phyloP scores from a whole-genome alignment of 2,797 vertebrate genomes.

The Hyperoplus lanceolatus region DNA sequence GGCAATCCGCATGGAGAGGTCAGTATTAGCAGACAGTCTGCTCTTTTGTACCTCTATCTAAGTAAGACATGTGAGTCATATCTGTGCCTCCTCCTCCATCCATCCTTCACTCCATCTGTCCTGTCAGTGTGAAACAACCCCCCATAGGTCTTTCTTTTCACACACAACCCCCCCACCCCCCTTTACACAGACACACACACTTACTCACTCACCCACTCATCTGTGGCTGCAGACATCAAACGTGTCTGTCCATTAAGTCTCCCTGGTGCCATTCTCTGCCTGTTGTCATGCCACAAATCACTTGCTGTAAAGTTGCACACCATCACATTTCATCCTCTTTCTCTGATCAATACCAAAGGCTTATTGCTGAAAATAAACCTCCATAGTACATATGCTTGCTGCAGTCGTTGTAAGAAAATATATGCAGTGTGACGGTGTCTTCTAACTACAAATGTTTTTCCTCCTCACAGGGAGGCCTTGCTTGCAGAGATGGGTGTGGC shows the following conservation, averaged over 20 bases:
- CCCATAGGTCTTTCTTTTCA: constrained; percentile 24
- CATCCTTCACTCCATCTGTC: constrained; percentile 26
- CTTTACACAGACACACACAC: background rate
- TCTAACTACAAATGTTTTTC: constrained; percentile 4
- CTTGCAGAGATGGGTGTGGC: constrained; percentile 99
- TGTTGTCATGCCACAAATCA: constrained; percentile 37
- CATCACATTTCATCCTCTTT: constrained; percentile 15
- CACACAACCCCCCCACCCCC: constrained; percentile 27
- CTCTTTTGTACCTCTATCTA: constrained; percentile 30
- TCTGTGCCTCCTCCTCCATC: constrained; percentile 8
- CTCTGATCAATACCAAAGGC: constrained; percentile 5
- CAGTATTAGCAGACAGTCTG: constrained; percentile 37
- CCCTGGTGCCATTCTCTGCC: constrained; percentile 52
- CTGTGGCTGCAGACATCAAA: constrained; percentile 51
- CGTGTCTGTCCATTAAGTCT: constrained; percentile 41
- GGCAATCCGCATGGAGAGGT: constrained; percentile 99
- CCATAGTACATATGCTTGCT: background rate
- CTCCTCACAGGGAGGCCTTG: constrained; percentile 90
- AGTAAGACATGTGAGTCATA: constrained; percentile 1
- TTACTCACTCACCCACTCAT: constrained; percentile 34
- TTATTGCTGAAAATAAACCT: constrained; percentile 24
- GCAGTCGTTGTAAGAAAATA: background rate
- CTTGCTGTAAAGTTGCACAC: constrained; percentile 25
- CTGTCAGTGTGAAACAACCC: constrained; percentile 32
- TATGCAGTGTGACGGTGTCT: background rate